Percentiles rank a stretch among this genome's conserved stretches.
phyloP scores from a whole-genome alignment of 2,797 vertebrate species.

The Fistularia tabacaria region DNA sequence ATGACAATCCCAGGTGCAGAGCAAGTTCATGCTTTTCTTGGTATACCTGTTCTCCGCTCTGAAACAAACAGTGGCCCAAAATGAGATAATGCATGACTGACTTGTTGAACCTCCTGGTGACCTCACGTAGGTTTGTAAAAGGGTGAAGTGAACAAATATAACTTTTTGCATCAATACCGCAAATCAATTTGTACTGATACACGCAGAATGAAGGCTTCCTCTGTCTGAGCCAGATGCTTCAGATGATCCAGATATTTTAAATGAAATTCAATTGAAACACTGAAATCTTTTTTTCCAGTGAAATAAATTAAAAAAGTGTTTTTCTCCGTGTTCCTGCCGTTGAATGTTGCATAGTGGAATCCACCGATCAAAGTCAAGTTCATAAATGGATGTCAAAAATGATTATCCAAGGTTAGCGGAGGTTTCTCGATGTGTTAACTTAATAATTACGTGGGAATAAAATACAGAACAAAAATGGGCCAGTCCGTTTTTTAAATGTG shows the following conservation, averaged over 20 bases:
- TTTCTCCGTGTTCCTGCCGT: too few relatives aligned
- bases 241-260: background rate
- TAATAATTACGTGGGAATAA: background rate
- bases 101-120: slow-evolving; percentile 51
- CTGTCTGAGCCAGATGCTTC: background rate
- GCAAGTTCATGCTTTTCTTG: slow-evolving; percentile 52
- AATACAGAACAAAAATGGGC: too few relatives aligned
- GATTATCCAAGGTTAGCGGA: too few relatives aligned
- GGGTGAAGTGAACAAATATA: background rate
- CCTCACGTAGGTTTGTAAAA: slow-evolving; percentile 8
- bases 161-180: slow-evolving; percentile 1
- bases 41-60: slow-evolving; percentile 45
- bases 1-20: slow-evolving; percentile 47
- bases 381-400: too few relatives aligned
- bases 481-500: too few relatives aligned
- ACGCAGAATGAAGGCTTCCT: background rate
- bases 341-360: too few relatives aligned
- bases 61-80: slow-evolving; percentile 29
- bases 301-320: too few relatives aligned
- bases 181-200: background rate
- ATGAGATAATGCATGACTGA: slow-evolving; percentile 53
- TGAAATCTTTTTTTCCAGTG: too few relatives aligned
- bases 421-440: too few relatives aligned
- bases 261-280: background rate
- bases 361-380: too few relatives aligned